A percentile compares a stretch with the other conserved stretches of the same genome.
Conservation (phyloP, 53 echinoderm and acorn worm genomes). For the Paelopatides confundens region DNA sequence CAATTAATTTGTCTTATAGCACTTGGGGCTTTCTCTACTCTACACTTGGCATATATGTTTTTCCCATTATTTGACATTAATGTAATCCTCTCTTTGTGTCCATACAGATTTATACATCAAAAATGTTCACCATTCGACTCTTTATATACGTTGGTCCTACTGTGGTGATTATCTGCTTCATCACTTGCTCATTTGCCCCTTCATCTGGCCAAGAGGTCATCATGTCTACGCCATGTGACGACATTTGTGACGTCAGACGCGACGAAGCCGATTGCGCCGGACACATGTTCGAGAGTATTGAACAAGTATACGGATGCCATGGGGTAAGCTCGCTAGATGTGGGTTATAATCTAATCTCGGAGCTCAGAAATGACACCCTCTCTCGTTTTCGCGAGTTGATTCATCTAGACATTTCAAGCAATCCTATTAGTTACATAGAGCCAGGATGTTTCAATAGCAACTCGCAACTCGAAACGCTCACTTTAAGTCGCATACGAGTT, state of each 20-base stretch:
- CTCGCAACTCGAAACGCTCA: neutral
- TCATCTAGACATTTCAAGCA: neutral
- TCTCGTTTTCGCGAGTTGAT: neutral
- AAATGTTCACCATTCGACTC: neutral
- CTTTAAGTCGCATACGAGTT: neutral
- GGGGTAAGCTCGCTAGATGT: no score
- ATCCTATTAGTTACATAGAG: neutral
- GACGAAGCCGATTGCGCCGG: neutral
- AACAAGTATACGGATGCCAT: no score
- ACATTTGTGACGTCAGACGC: neutral
- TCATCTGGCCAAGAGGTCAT: neutral
- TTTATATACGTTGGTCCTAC: neutral
- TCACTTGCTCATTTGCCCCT: neutral
- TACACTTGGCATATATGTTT: no score
- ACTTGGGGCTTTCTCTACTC: no score
- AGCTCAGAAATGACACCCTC: neutral
- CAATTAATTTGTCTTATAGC: no score
- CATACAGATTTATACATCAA: no score
- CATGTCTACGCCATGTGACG: neutral
- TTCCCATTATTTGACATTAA: no score
- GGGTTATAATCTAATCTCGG: no score
- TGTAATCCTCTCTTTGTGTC: no score
- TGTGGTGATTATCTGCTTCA: neutral
- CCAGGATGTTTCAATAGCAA: neutral
- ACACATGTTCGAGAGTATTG: neutral